Base-by-base conservation (phyloP, 2,113 vertebrate genomes). In the Gila orcuttii region DNA sequence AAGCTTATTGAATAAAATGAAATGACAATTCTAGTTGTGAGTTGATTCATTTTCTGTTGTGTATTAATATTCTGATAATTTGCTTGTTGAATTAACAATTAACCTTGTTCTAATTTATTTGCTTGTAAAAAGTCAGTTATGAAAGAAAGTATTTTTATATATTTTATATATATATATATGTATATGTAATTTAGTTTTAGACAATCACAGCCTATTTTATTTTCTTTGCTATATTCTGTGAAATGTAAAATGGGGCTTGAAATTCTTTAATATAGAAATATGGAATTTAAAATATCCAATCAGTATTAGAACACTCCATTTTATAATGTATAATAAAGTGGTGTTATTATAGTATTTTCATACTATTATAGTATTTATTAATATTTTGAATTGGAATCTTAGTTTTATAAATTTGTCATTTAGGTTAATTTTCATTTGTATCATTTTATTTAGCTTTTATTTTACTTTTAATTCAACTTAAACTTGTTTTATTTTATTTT, bases 1-100 rank as follows among this genome's bases (percentile, higher is more conserved):
- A 92, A 95, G 95, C 96, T 96, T 96, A 96, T 96, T 97, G 96
- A 98, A 97, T 97, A 98, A 98, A 96, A 95, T 90, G 80, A 92
- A 93, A 92, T 85, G 25, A 83, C 86, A 85, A 73, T 95, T 93
- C 93, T 95, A 94, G 93, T 91, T 91, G 95, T 92, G 92, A 92
- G 78, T 60, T 74, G 28, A 15, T 68, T 80, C 12, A 1, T 71
- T 42, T 21, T 71, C 19, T 71, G 33, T 36, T 42, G 68, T 19
- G 6, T 23, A 57, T 57, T 57, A 21, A 57, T 57, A 21, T 57
- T 57, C 19, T 57, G 21, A 8, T 57, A 8, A 57, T 57, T 57
- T 23, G 6, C 55, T 23, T 23, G 19, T 57, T 2, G 28, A 28
- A 28, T 28, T 28, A 28, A 28, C 17, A 55, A 21, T 55, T 55